A percentile compares a stretch with the other conserved stretches of the same genome.
phyloP scores from a whole-genome alignment of 2,888 invertebrate species.

The Drosophila pegasa region DNA sequence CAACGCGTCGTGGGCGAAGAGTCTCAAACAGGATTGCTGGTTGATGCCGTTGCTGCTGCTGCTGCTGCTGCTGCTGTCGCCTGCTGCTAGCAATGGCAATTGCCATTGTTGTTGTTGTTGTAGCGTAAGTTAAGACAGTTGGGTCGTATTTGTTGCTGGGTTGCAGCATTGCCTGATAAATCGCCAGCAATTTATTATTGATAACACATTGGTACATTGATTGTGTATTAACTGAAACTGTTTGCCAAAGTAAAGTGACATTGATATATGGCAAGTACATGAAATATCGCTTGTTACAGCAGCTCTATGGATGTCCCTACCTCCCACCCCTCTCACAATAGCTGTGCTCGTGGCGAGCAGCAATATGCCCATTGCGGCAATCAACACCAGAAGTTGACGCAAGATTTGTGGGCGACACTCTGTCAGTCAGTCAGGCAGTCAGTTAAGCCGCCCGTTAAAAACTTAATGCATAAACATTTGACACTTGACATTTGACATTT shows the following conservation, averaged over 20 bases:
- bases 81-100: slow-evolving; percentile 46
- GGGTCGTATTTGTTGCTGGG: slow-evolving; percentile 35
- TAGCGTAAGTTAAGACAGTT: slow-evolving; percentile 59
- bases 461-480: slow-evolving; percentile 56
- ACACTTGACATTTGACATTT: slow-evolving; percentile 55
- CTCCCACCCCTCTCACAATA: slow-evolving; percentile 1
- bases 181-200: slow-evolving; percentile 80
- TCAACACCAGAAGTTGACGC: slow-evolving; percentile 73
- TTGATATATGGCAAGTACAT: slow-evolving; percentile 79
- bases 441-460: slow-evolving; percentile 34
- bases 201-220: slow-evolving; percentile 82
- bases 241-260: slow-evolving; percentile 81
- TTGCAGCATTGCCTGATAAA: slow-evolving; percentile 73
- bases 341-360: slow-evolving; percentile 7
- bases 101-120: slow-evolving; percentile 26
- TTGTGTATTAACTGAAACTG: slow-evolving; percentile 81
- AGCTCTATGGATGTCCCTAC: slow-evolving; percentile 16
- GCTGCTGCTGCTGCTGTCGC: slow-evolving; percentile 40
- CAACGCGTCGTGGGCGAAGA: slow-evolving; percentile 39
- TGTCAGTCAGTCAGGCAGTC: slow-evolving; percentile 7
- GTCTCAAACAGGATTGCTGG: slow-evolving; percentile 51
- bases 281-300: slow-evolving; percentile 76
- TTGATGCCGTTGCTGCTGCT: slow-evolving; percentile 37
- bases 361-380: slow-evolving; percentile 69
- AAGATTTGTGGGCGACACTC: slow-evolving; percentile 65